These are phyloP conservation scores for Parasteatoda tepidariorum DNA, from an alignment of 1,140 invertebrate species.

Conservation along the genomic window DNA sequence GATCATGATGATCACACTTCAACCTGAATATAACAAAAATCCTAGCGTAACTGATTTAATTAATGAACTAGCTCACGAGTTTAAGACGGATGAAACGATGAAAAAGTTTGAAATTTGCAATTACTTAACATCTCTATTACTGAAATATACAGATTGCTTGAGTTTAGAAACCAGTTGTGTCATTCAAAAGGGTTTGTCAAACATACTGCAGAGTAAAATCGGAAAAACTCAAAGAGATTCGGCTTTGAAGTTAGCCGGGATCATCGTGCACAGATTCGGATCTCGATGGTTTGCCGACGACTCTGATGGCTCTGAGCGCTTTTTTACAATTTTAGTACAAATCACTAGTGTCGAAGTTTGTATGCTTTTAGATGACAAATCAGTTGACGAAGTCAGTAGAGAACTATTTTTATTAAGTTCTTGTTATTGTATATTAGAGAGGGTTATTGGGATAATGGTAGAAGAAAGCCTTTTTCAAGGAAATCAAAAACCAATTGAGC, in stretches of 20 bases:
- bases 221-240: constrained; percentile 87
- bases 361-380: constrained; percentile 89
- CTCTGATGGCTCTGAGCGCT: constrained; percentile 68
- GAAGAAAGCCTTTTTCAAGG: constrained; percentile 81
- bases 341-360: constrained; percentile 89
- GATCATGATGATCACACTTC: constrained; percentile 20
- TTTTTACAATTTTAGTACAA: constrained; percentile 86
- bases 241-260: constrained; percentile 83
- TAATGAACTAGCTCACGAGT: constrained; percentile 85
- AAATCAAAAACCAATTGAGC: constrained; percentile 85
- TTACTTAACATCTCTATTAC: constrained; percentile 79
- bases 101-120: constrained; percentile 87
- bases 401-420: constrained; percentile 78
- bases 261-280: constrained; percentile 83
- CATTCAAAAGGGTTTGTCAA: constrained; percentile 76
- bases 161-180: constrained; percentile 72
- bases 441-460: constrained; percentile 83
- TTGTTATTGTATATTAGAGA: constrained; percentile 86
- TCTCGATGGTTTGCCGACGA: constrained; percentile 65
- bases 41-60: constrained; percentile 82
- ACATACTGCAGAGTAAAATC: constrained; percentile 88
- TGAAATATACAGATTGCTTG: constrained; percentile 76
- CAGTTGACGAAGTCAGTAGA: constrained; percentile 79
- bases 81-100: constrained; percentile 86
- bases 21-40: constrained; percentile 67